Percentiles rank a stretch among this genome's conserved stretches.
Conservation (phyloP, 2,797 vertebrate species). For the Xiphorhynchus erythropygius region DNA sequence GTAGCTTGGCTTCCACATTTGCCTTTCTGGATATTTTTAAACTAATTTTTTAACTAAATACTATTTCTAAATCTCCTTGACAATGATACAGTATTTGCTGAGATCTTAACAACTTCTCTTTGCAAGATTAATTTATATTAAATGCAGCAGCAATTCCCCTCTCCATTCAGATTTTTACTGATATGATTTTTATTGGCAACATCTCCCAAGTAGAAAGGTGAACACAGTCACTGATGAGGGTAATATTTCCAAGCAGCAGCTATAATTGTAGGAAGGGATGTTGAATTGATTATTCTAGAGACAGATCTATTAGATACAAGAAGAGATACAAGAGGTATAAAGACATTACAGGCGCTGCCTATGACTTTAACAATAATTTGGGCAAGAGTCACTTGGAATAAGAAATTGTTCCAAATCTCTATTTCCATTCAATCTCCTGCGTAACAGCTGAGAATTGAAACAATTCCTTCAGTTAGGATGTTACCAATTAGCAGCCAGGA, state of each 20-base stretch:
- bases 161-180: neutral
- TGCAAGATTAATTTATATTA: neutral
- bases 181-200: neutral
- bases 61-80: neutral
- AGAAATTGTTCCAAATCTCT: neutral
- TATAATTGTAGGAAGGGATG: slow-evolving; percentile 3
- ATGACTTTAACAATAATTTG: neutral
- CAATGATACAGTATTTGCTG: neutral
- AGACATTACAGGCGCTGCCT: neutral
- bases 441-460: neutral
- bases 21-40: neutral
- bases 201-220: neutral
- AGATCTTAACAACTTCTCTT: neutral
- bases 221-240: neutral
- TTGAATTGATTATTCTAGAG: slow-evolving; percentile 9
- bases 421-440: neutral
- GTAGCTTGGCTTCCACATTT: neutral
- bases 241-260: slow-evolving; percentile 13
- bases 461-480: neutral
- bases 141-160: neutral
- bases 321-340: neutral
- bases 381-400: neutral
- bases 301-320: neutral
- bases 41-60: neutral
- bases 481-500: neutral